A percentile compares a stretch with the other conserved stretches of the same genome.
Conservation (phyloP, 2,888 invertebrate genomes). For the Eulithis testata region DNA sequence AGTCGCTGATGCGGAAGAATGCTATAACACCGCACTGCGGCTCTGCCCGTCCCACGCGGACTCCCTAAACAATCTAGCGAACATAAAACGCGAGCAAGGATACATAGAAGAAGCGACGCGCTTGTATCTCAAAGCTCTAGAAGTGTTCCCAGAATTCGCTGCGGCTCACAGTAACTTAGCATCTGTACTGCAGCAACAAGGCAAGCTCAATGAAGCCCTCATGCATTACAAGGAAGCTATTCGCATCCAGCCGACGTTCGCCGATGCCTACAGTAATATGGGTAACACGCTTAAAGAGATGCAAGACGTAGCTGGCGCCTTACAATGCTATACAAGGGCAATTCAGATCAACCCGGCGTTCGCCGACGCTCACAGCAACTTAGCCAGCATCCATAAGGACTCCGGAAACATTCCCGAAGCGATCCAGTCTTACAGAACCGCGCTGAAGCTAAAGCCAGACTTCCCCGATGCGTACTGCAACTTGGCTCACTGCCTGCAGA, state of each 20-base stretch:
- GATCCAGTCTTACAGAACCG: slow-evolving; percentile 98
- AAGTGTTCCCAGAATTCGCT: slow-evolving; percentile 99
- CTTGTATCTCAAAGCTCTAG: slow-evolving; percentile 95
- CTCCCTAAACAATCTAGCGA: slow-evolving; percentile 98
- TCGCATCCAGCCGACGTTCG: slow-evolving; percentile 99
- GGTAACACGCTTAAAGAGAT: slow-evolving; percentile 99
- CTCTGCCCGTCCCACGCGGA: slow-evolving; percentile 99
- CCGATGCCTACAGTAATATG: slow-evolving; percentile 99
- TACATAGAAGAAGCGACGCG: slow-evolving; percentile 99
- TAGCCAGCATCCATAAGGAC: slow-evolving; percentile 99
- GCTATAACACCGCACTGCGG: slow-evolving; percentile 97
- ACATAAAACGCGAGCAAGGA: slow-evolving; percentile 99
- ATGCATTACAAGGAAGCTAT: slow-evolving; percentile 99
- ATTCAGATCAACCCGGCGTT: slow-evolving; percentile 99
- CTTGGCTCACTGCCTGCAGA: slow-evolving; percentile 98
- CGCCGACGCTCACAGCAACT: slow-evolving; percentile 99
- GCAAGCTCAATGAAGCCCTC: slow-evolving; percentile 97
- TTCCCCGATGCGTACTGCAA: slow-evolving; percentile 99
- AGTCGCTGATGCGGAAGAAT: slow-evolving; percentile 98
- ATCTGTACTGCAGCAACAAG: slow-evolving; percentile 99
- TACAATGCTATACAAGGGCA: slow-evolving; percentile 99
- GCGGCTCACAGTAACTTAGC: slow-evolving; percentile 99
- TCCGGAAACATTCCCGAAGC: slow-evolving; percentile 99
- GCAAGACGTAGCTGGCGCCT: slow-evolving; percentile 98
- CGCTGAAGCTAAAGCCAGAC: slow-evolving; percentile 98